These are phyloP conservation scores for Eupithecia exiguata DNA, from an alignment of 2,888 invertebrate genomes.

Conservation along the genomic window DNA sequence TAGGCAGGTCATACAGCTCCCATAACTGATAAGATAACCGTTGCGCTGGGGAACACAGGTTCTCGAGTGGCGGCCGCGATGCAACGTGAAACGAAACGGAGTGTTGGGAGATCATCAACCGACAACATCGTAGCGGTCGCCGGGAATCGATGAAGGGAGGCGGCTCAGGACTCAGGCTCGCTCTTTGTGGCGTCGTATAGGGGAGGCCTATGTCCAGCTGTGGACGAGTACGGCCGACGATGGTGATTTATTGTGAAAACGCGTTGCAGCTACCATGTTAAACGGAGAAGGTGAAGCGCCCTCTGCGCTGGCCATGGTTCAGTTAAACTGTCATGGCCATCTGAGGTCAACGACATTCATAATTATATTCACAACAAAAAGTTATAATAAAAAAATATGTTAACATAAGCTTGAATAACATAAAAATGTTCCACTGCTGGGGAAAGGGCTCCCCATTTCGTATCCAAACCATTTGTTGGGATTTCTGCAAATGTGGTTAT, in stretches of 20 bases:
- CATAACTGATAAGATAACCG: no score
- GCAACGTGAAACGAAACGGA: no score
- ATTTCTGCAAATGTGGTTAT: neutral
- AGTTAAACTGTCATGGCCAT: neutral
- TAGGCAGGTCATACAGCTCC: no score
- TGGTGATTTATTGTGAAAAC: neutral
- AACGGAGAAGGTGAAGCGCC: neutral
- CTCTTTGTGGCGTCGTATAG: no score
- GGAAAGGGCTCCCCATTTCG: neutral
- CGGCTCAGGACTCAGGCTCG: no score
- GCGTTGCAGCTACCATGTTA: neutral
- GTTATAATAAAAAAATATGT: neutral
- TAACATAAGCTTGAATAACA: neutral
- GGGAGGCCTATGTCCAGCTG: no score
- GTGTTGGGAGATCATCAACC: no score
- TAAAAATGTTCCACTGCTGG: neutral
- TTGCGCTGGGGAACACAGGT: no score
- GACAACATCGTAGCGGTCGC: no score
- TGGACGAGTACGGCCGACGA: no score
- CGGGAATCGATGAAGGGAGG: no score
- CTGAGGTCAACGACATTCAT: neutral
- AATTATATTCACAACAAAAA: neutral
- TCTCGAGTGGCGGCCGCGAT: no score
- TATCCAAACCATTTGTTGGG: neutral
- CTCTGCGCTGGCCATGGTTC: neutral